Base-by-base conservation (phyloP, 2,888 invertebrate species). In the Drosophila mettleri region DNA sequence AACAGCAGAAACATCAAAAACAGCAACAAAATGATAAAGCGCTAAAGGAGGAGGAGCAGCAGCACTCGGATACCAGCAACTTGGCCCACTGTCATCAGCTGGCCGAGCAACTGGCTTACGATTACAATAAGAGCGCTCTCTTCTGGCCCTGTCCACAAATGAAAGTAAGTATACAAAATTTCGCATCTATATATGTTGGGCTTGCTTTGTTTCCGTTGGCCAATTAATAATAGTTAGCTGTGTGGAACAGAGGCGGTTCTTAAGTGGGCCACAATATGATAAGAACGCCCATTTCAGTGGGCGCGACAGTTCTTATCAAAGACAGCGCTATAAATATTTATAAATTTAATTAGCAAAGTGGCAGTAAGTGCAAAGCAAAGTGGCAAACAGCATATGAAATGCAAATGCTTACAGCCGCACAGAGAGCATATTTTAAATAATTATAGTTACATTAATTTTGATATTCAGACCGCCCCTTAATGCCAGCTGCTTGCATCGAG, bases 141-240 rank as follows among this genome's bases (percentile, higher is more conserved):
- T 85, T 92, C 48, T 92, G 92, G 92, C 92, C 92, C 55, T 92
- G 92, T 80, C 91, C 91, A 34, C 88, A 82, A 68, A 92, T 92
- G 90, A 92, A 91, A 87, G 92, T 92, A 78, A 91, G 92, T 90
- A 78, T 22, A 49, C 14, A 14, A 36, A n/a, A 14, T 9, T 9
- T 36, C 9, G 12, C 29, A 29, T 8, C 12, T 31, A 31, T 12
- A 31, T 31, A 31, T 31, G 12, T 31, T 2, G 10, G 31, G 0
- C 27, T 22, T 9, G 20, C 9, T 29, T 33, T 31, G 48, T 48
- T n/a, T 20, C 48, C 22, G 12, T 48, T 48, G 43, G n/a, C 20
- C 9, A 48, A 48, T 48, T 48, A 48, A 18, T 48, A 33, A 48
- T 48, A 45, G 45, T 27, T 27, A 43, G 3, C 41, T 3, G 22